Base-by-base conservation (phyloP, 2,113 vertebrate species). In the Serinus canaria region DNA sequence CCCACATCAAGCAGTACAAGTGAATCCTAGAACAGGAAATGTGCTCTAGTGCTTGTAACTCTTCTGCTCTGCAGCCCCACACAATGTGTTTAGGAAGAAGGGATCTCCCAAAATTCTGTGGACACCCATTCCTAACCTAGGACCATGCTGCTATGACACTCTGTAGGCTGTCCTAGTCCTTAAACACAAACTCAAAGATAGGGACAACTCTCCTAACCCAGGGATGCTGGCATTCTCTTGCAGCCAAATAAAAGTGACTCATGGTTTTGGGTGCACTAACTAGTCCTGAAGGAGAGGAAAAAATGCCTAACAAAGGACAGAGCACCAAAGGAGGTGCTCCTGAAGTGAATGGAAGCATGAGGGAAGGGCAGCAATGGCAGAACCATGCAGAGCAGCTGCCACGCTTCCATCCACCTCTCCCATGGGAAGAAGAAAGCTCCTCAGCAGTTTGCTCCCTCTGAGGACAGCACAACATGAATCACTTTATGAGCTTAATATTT, bases 291-390 rank as follows among this genome's bases (percentile, higher is more conserved):
- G 68, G 37, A 79, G 43, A 77, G 30, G 31, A 50, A 89, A 75
- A 50, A 78, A 43, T 2, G 23, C 56, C 70, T 37, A 62, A 69
- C 22, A 60, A 53, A 79, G 41, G 28, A 73, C 49, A 76, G 25
- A 76, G 33, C 27, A 60, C 19, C 62, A 76, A 84, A 73, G 22
- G 17, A 91, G 9, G 4, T 33, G 43, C 31, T 82, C 19, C 27
- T 31, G 31, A 7, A 53, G 52, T 0, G 0, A 12, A 3, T 9
- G 16, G 69, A 87, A 79, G 15, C 0, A 0, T 2, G 6, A 55
- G 2, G 6, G 69, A 60, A 74, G 43, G 43, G 27, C 43, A 70
- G 39, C 0, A 0, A 12, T 4, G 25, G 33, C 22, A 90, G 28
- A 25, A 76, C 16, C 18, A 47, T 0, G 0, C 25, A 46, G 23